These are phyloP conservation scores for Chaenocephalus aceratus DNA, from an alignment of 2,113 vertebrate genomes.

Conservation along the genomic window DNA sequence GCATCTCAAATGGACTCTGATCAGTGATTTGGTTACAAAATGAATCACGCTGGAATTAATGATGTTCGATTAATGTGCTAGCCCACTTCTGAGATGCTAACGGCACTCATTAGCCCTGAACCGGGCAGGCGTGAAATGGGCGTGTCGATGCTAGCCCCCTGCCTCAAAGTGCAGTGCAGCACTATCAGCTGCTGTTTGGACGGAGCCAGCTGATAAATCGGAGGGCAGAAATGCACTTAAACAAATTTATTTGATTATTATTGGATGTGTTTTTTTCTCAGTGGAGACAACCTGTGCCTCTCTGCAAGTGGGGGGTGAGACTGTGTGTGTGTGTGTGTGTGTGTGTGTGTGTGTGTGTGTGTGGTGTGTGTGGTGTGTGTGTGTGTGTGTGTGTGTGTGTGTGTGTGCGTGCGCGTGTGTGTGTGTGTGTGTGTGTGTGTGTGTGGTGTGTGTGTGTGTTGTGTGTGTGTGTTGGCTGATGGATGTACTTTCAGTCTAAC, in stretches of 20 bases:
- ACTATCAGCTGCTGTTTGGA: constrained; percentile 70
- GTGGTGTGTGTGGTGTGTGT: constrained; percentile 6
- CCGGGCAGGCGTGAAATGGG: constrained; percentile 38
- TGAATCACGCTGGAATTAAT: constrained; percentile 72
- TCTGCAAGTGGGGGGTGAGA: constrained; percentile 3
- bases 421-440: neutral
- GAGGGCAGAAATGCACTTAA: constrained; percentile 71
- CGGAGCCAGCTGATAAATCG: constrained; percentile 72
- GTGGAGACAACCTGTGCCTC: constrained; percentile 44
- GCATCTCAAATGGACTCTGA: constrained; percentile 61
- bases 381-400: constrained; percentile 11
- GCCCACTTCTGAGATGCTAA: constrained; percentile 73
- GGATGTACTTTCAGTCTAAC: constrained; percentile 60
- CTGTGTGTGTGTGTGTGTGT: constrained; percentile 10
- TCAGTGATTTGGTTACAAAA: constrained; percentile 74
- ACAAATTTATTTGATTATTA: constrained; percentile 79
- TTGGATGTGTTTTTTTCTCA: constrained; percentile 62
- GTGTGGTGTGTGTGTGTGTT: constrained; percentile 13
- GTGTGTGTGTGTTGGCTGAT: constrained; percentile 37
- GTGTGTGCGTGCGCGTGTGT: constrained; percentile 10
- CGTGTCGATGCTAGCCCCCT: constrained; percentile 58
- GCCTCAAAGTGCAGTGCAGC: constrained; percentile 67
- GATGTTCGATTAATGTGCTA: constrained; percentile 70
- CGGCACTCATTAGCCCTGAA: constrained; percentile 75
- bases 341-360: constrained; percentile 4